Evolutionary conservation across 2,888 invertebrate genomes (phyloP).

Genomic region (Halictus ligatus): DNA sequence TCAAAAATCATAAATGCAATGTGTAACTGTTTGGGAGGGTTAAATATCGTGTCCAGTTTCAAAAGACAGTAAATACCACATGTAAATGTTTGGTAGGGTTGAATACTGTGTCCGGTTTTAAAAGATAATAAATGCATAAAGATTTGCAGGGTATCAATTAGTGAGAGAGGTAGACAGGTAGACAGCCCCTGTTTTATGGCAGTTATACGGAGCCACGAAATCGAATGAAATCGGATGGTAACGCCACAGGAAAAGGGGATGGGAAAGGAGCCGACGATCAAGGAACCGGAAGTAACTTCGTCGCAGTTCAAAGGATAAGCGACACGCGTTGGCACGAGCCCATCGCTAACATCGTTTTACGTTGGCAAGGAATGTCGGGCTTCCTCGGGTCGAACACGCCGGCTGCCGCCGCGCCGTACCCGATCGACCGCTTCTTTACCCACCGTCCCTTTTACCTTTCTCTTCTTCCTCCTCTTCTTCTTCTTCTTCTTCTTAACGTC

Average conservation of each 20-base stretch:
- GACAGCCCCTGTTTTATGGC: neutral
- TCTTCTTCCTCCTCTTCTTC: neutral
- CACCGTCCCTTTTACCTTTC: neutral
- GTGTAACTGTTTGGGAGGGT: too few relatives aligned
- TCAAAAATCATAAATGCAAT: neutral
- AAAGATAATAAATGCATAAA: neutral
- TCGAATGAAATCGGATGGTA: slow-evolving; percentile 28
- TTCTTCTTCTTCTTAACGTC: neutral
- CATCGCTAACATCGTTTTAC: slow-evolving; percentile 54
- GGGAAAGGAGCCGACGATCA: neutral
- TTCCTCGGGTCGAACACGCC: slow-evolving; percentile 44
- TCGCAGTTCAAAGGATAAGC: slow-evolving; percentile 56
- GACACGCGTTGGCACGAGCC: slow-evolving; percentile 61
- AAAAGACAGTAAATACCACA: neutral
- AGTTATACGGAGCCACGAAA: neutral
- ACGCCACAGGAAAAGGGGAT: neutral
- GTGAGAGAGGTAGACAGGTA: neutral
- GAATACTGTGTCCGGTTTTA: neutral
- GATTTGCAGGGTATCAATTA: neutral
- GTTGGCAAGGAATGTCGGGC: slow-evolving; percentile 59
- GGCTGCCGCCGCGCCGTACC: slow-evolving; percentile 2
- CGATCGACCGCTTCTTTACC: slow-evolving; percentile 32
- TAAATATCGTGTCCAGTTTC: neutral
- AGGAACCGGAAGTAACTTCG: slow-evolving; percentile 38
- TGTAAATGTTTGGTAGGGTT: neutral